Base-by-base conservation (phyloP, 2,797 vertebrate species). In the Mus caroli region DNA sequence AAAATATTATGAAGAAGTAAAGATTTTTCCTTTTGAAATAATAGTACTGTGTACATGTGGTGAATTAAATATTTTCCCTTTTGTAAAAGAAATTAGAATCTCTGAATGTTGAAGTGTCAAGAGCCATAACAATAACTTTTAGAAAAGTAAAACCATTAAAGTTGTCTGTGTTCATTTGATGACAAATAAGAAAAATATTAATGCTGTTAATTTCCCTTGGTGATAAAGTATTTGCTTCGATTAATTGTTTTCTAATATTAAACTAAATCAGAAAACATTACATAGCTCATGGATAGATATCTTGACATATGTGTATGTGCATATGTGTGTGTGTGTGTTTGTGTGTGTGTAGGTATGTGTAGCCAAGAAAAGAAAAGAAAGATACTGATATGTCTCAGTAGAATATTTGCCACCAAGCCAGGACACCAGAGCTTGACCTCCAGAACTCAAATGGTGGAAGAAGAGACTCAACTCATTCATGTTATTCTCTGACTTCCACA, bases 81-180 rank as follows among this genome's bases (percentile, higher is more conserved):
- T 92, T 92, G 56, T 67, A 80, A 89, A 95, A 71, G 10, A 14
- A 67, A 37, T 71, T 71, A 37, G 19, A 37, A 71, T 37, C 8
- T 20, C n/a, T 20, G 43, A 40, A 82, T 82, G 80, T 84, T 91
- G 71, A 95, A 82, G 11, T 80, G 11, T 34, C 75, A 46, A 94
- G 5, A 71, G 69, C 52, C 82, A 92, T 75, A 92, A 62, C 4
- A 71, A 78, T 75, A 96, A 78, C 50, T 92, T 80, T 54, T 82
- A 83, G n/a, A 54, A 89, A 86, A 95, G 13, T 62, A 34, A 92
- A 24, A 85, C 15, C 20, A 83, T 79, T 78, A 69, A 56, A 34
- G 54, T 80, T 96, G n/a, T 80, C 84, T 85, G 7, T 69, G 83
- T 20, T 62, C 15, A 19, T 76, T 76, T 22, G 50, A 64, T 94